Percentiles rank a stretch among this genome's conserved stretches.
These are phyloP conservation scores for Dendrocopos noguchii DNA, from an alignment of 2,113 vertebrate species.

Conservation along the genomic window DNA sequence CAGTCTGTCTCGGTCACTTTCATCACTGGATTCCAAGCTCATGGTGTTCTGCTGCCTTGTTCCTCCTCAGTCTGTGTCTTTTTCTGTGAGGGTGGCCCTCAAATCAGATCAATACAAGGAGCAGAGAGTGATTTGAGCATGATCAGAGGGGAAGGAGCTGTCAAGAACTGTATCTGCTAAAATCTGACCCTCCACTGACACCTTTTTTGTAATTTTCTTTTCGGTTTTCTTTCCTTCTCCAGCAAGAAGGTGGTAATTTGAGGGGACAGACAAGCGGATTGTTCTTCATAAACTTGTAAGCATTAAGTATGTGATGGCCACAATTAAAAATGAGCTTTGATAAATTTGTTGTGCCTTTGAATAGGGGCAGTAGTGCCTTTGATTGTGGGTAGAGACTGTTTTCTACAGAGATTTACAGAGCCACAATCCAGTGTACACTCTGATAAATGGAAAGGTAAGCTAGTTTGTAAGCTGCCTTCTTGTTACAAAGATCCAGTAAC, in stretches of 20 bases:
- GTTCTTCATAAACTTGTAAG: neutral
- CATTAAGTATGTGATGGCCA: neutral
- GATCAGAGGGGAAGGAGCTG: neutral
- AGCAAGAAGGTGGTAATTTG: neutral
- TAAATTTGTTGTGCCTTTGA: neutral
- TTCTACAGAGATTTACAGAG: neutral
- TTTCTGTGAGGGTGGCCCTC: fast-evolving
- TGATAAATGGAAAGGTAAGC: neutral
- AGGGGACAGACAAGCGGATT: neutral
- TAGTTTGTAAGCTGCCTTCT: neutral
- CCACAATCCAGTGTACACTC: neutral
- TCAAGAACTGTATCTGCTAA: neutral
- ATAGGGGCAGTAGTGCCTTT: neutral
- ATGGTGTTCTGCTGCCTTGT: neutral
- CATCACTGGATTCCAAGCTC: neutral
- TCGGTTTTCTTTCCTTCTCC: neutral
- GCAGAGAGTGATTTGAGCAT: neutral
- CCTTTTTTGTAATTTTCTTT: neutral
- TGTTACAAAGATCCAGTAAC: neutral
- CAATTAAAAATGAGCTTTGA: neutral
- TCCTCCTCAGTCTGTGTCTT: neutral
- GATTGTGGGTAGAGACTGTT: neutral
- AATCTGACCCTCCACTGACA: neutral
- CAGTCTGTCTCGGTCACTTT: neutral
- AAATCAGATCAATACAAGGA: neutral